Percentiles rank a stretch among this genome's conserved stretches.
Conservation (phyloP, 2,888 invertebrate species). For the Brachylomia viminalis region DNA sequence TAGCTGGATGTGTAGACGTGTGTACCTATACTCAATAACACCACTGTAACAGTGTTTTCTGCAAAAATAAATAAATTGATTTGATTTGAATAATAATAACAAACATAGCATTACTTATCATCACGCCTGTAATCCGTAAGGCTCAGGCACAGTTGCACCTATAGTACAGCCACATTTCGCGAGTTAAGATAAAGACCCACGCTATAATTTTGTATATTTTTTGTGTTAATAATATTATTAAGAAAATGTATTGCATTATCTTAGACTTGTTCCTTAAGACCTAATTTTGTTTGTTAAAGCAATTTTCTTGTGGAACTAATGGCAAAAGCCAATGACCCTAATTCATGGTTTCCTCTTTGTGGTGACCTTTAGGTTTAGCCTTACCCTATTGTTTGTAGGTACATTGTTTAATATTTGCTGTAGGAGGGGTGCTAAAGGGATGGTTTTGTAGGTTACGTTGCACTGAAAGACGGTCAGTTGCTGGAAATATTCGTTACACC, state of each 20-base stretch:
- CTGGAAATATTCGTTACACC: background rate
- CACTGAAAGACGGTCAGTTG: constrained; percentile 5
- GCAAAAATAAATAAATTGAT: too few relatives aligned
- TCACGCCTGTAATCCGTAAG: too few relatives aligned
- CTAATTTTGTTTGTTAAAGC: background rate
- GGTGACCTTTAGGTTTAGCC: constrained; percentile 50
- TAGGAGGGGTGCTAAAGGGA: constrained; percentile 27
- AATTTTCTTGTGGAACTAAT: constrained; percentile 29
- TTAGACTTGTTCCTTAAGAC: background rate
- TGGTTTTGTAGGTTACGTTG: constrained; percentile 34
- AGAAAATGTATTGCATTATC: background rate
- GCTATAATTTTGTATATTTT: too few relatives aligned
- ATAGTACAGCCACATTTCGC: too few relatives aligned
- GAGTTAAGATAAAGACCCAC: too few relatives aligned
- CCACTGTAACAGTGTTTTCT: too few relatives aligned
- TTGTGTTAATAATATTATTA: too few relatives aligned
- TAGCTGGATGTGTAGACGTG: too few relatives aligned
- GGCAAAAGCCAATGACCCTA: constrained; percentile 26
- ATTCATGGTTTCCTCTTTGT: constrained; percentile 22
- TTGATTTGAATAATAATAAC: too few relatives aligned
- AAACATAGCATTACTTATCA: too few relatives aligned
- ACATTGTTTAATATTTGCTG: constrained; percentile 39
- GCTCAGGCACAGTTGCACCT: too few relatives aligned
- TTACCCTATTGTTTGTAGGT: constrained; percentile 35
- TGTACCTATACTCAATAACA: too few relatives aligned